Evolutionary conservation across 2,113 vertebrate genomes (phyloP), one percentile per base, ranked within the genome.

Genomic region (Barbus barbus): DNA sequence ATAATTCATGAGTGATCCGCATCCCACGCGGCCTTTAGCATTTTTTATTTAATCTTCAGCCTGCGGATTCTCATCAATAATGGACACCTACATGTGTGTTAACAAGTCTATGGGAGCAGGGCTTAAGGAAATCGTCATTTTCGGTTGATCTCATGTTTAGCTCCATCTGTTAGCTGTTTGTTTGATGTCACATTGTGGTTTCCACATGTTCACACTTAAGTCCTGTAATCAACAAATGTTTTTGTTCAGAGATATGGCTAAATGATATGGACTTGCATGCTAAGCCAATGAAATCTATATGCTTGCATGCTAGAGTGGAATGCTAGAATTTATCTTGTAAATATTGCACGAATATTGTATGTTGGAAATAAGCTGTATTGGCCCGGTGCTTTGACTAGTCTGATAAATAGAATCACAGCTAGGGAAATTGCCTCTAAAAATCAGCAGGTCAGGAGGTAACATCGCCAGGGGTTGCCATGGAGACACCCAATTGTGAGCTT

Each of bases 1-100:
- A 96, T 97, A 96, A 97, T 97, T 97, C 95, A 96, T 96, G 96
- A 97, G 95, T 95, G 95, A 97, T 96, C 95, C 93, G 93, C 92
- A 94, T 95, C 95, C 95, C 93, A 90, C 90, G 91, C 93, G 92
- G 95, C 96, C 96, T 96, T 97, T 95, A 96, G 96, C 95, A 95
- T 95, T 97, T 93, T 67, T 96, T 93, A 96, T 96, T 96, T 97
- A 96, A 96, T 96, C 95, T 95, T 94, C 93, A 92, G 93, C 94
- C 92, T 94, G 91, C 89, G 92, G 90, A 94, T 91, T 94, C 93
- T 95, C 94, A 96, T 96, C 94, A 96, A 95, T 95, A 95, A 95
- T 95, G 94, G 95, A 96, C 95, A 92, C 89, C 87, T 93, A 97
- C 96, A 95, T 96, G 94, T 95, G 94, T 95, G 95, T 96, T 97